Base-by-base conservation (phyloP, 2,888 invertebrate species). In the Aelia acuminata region DNA sequence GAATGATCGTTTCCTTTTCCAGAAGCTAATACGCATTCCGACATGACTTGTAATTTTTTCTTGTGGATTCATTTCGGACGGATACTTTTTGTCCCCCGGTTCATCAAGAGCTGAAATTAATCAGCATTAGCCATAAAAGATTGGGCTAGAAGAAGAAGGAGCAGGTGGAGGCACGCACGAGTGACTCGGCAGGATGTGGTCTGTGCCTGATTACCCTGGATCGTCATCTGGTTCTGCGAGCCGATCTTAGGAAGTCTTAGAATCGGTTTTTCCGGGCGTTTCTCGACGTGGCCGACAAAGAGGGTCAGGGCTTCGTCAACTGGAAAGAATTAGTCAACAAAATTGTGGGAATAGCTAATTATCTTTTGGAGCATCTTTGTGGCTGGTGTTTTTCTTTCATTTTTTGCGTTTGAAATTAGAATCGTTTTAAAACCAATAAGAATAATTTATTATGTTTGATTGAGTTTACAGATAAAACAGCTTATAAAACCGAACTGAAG, bases 131-230 rank as follows among this genome's bases (percentile, higher is more conserved):
- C 80, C 80, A 80, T 80, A 43, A 80, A 80, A 80, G 80, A 80
- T 80, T 80, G 80, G 39, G 20, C 80, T 3, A 80, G 80, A 80
- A 80, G 80, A 80, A 80, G 80, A 39, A 80, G 80, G 10, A 10
- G 80, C 80, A 80, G 80, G 80, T 80, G 80, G 22, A 80, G 80
- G 11, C 43, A 47, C 80, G 80, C 80, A 80, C 80, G 80, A 80
- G 80, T 80, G 80, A 80, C 80, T 80, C 43, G 22, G 80, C 80
- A 80, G 80, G 80, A 80, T 80, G 80, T 80, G 80, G 80, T 80
- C 80, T 80, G 39, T 11, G 80, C 80, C n/a, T 80, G 80, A 80
- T 80, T 80, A 80, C 43, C 80, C 47, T n/a, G 80, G 43, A 47
- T 80, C 80, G 80, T 80, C 80, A 80, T 80, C 80, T 80, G 80